phyloP scores from a whole-genome alignment of 2,888 invertebrate species.

The Eupelmus urozonus region DNA sequence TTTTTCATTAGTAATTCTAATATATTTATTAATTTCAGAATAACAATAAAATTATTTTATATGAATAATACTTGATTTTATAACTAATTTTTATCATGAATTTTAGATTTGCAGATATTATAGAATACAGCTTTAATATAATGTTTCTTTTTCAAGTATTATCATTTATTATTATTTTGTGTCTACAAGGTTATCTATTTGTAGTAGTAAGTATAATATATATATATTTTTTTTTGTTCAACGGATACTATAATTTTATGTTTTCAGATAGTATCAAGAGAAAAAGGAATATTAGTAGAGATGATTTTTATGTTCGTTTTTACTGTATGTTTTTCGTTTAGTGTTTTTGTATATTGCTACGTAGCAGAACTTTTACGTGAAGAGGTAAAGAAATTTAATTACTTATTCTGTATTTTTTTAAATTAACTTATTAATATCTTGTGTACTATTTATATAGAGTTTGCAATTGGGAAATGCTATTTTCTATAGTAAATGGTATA shows the following conservation, averaged over 20 bases:
- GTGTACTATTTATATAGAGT: slow-evolving; percentile 60
- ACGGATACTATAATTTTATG: neutral
- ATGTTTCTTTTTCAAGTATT: slow-evolving; percentile 55
- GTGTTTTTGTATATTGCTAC: slow-evolving; percentile 58
- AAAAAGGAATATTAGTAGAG: slow-evolving; percentile 34
- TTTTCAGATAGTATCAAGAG: slow-evolving; percentile 36
- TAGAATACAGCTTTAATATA: slow-evolving; percentile 52
- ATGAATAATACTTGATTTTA: neutral
- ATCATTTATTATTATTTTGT: slow-evolving; percentile 26
- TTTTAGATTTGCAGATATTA: slow-evolving; percentile 47
- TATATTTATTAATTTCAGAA: too few relatives aligned
- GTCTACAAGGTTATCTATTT: slow-evolving; percentile 47
- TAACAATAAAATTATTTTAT: too few relatives aligned
- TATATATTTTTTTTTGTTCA: neutral
- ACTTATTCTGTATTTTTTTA: neutral
- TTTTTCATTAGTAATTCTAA: too few relatives aligned
- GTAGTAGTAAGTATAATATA: slow-evolving; percentile 20
- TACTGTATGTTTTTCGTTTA: slow-evolving; percentile 45
- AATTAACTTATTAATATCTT: neutral
- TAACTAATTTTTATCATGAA: neutral
- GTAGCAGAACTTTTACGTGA: slow-evolving; percentile 55
- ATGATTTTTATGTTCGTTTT: slow-evolving; percentile 53
- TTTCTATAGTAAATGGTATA: slow-evolving; percentile 66
- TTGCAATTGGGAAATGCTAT: slow-evolving; percentile 60
- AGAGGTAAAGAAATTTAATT: slow-evolving; percentile 43